Evolutionary conservation across 2,888 invertebrate species (phyloP).

Genomic region (Polydrusus tereticollis): DNA sequence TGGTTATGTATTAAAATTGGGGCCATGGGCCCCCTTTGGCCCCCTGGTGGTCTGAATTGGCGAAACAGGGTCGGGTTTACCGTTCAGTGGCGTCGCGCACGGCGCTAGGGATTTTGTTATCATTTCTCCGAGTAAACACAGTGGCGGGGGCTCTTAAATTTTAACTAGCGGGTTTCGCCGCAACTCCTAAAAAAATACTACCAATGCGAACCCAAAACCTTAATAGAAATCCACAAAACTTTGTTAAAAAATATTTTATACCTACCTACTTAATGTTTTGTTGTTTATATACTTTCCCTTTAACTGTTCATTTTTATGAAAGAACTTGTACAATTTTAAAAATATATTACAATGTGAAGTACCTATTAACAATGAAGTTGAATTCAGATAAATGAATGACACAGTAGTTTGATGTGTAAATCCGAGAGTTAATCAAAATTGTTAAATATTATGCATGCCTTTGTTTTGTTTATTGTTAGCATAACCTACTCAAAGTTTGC

Average conservation of each 20-base stretch:
- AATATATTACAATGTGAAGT: too few relatives aligned
- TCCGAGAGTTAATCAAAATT: not conserved
- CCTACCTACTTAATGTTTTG: not conserved
- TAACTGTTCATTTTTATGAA: not conserved
- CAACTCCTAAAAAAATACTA: constrained; percentile 20
- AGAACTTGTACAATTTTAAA: too few relatives aligned
- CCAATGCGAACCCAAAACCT: too few relatives aligned
- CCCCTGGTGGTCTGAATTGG: constrained; percentile 34
- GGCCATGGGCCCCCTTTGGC: constrained; percentile 31
- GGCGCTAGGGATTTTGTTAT: constrained; percentile 59
- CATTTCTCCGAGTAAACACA: constrained; percentile 54
- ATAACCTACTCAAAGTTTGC: too few relatives aligned
- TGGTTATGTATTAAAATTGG: constrained; percentile 38
- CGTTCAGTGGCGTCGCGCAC: constrained; percentile 55
- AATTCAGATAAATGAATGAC: constrained; percentile 1
- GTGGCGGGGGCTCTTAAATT: constrained; percentile 55
- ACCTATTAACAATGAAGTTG: not conserved
- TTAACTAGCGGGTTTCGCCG: constrained; percentile 36
- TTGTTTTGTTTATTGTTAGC: not conserved
- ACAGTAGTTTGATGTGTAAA: not conserved
- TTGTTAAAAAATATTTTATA: not conserved
- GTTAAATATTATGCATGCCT: not conserved
- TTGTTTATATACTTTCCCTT: not conserved
- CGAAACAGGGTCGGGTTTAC: constrained; percentile 53
- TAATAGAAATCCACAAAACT: not conserved